phyloP scores from a whole-genome alignment of 2,113 vertebrate genomes.

The Lamprotornis superbus region DNA sequence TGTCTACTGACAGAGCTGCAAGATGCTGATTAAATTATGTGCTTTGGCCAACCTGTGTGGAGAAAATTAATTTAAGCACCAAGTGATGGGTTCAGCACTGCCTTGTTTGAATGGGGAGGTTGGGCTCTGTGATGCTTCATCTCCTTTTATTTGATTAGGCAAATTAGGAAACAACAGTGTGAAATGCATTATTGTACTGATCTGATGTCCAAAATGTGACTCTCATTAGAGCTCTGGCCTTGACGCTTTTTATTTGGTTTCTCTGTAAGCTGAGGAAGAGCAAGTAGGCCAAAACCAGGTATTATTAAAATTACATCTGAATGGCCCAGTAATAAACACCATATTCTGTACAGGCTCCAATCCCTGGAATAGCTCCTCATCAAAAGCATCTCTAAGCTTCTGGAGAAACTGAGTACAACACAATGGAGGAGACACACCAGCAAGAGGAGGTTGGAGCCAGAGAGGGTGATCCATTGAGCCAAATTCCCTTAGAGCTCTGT shows the following conservation, averaged over 20 bases:
- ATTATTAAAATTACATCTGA: background rate
- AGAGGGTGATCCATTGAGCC: fast-evolving
- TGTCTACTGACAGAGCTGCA: background rate
- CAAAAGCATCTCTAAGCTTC: background rate
- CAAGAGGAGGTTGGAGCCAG: fast-evolving
- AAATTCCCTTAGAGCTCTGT: background rate
- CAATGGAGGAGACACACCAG: background rate
- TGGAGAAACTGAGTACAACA: background rate
- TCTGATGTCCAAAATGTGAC: conserved; percentile 30
- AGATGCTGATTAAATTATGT: background rate
- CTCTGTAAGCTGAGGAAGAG: background rate
- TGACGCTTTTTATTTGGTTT: background rate
- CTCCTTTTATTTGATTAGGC: conserved; percentile 55
- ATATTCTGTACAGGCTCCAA: background rate
- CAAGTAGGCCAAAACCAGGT: background rate
- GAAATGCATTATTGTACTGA: conserved; percentile 49
- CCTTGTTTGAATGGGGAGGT: conserved; percentile 2
- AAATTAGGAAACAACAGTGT: conserved; percentile 60
- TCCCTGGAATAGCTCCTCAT: background rate
- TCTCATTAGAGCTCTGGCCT: conserved; percentile 26
- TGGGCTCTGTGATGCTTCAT: conserved; percentile 45
- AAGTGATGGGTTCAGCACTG: conserved; percentile 2
- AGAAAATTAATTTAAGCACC: conserved; percentile 32
- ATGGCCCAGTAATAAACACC: background rate
- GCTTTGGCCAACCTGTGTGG: conserved; percentile 28